Percentiles rank a stretch among this genome's conserved stretches.
Evolutionary conservation across 2,888 invertebrate genomes (phyloP).

Genomic region (Nomada hirtipes): DNA sequence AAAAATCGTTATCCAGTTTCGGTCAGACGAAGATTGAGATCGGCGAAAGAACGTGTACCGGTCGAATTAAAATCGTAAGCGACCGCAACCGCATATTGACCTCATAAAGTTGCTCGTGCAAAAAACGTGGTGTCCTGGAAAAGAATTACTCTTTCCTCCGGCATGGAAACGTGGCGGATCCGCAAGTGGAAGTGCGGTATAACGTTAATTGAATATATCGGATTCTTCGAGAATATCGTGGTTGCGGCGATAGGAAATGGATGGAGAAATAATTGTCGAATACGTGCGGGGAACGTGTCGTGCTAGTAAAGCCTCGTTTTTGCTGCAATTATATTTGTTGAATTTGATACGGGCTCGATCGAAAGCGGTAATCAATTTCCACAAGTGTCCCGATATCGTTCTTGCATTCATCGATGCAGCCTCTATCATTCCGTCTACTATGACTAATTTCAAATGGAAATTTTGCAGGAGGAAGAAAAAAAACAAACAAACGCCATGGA

Average conservation of each 20-base stretch:
- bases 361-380: conserved; percentile 71
- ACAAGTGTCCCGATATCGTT: conserved; percentile 73
- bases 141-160: conserved; percentile 68
- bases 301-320: conserved; percentile 69
- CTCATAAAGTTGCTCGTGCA: conserved; percentile 59
- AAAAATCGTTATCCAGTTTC: conserved; percentile 54
- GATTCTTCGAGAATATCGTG: conserved; percentile 72
- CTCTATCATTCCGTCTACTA: conserved; percentile 21
- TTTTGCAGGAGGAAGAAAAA: background rate
- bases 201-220: conserved; percentile 73
- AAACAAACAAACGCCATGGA: background rate
- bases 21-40: conserved; percentile 59
- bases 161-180: conserved; percentile 59
- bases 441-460: conserved; percentile 41
- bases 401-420: conserved; percentile 36
- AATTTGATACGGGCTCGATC: conserved; percentile 70
- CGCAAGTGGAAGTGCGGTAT: conserved; percentile 72
- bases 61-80: conserved; percentile 62
- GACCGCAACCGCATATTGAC: conserved; percentile 63
- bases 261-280: conserved; percentile 72
- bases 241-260: conserved; percentile 72
- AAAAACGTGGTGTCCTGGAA: conserved; percentile 67
- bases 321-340: conserved; percentile 72
- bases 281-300: conserved; percentile 66
- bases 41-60: conserved; percentile 49